These are phyloP conservation scores for Lycorma delicatula DNA, from an alignment of 1,140 invertebrate genomes.

Conservation along the genomic window DNA sequence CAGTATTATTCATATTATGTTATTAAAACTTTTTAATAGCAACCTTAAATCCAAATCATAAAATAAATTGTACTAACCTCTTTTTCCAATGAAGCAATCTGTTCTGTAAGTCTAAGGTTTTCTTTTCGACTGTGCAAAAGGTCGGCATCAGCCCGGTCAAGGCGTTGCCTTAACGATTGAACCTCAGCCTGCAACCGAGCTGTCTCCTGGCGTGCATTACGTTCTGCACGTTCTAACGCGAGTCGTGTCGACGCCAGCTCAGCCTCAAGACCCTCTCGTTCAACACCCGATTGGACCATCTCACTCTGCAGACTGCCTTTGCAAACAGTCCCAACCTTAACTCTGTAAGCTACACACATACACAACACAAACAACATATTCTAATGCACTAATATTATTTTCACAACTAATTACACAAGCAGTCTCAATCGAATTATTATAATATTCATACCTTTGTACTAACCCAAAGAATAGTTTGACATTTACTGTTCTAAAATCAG, in stretches of 20 bases:
- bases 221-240: constrained; percentile 52
- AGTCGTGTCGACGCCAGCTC: constrained; percentile 57
- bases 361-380: not conserved
- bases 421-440: too few relatives aligned
- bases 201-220: constrained; percentile 64
- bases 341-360: constrained; percentile 15
- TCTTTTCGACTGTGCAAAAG: constrained; percentile 64
- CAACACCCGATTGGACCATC: constrained; percentile 56
- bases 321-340: constrained; percentile 16
- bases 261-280: constrained; percentile 65
- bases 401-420: too few relatives aligned
- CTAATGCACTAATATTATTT: constrained; percentile 24
- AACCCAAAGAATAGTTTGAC: too few relatives aligned
- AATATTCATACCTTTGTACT: too few relatives aligned
- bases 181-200: constrained; percentile 63
- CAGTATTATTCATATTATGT: too few relatives aligned
- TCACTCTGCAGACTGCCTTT: constrained; percentile 62
- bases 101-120: constrained; percentile 62
- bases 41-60: not conserved
- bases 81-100: constrained; percentile 65
- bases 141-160: constrained; percentile 69
- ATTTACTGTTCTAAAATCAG: too few relatives aligned
- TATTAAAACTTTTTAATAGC: too few relatives aligned
- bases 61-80: constrained; percentile 45
- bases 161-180: constrained; percentile 60